Base-by-base conservation (phyloP, 2,797 vertebrate genomes). In the Cheirogaleus major region DNA sequence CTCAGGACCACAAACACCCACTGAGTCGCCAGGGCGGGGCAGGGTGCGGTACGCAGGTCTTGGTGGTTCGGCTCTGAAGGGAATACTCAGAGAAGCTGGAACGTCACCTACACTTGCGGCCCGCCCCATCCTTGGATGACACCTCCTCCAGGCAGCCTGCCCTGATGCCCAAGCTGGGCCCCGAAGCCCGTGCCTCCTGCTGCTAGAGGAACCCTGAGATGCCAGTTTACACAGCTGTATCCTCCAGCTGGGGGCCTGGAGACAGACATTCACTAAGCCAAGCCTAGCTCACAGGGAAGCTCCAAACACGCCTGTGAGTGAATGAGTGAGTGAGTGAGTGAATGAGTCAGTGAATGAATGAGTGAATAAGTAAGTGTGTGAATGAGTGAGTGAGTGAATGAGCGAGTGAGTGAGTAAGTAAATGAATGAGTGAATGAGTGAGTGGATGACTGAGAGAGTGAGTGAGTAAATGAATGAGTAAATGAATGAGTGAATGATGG, bases 261-360 rank as follows among this genome's bases (percentile, higher is more conserved):
- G 48, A 25, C 75, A 38, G 30, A 17, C 0, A 9, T 23, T 12
- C 18, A 48, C 50, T 88, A 12, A 32, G 75, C 81, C 43, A 55
- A 50, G 45, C 27, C 45, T 2, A 9, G 69, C n/a, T 11, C 52
- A 10, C 38, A 45, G 35, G 20, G 23, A 20, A 5, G n/a, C 32
- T 27, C 35, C 30, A 30, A 41, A 59, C 0, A 3, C 0, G 0
- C 3, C n/a, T 1, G 2, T 0, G 25, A 17, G 50, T 11, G 48
- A 18, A 1, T 41, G 23, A 30, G 1, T 32, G 30, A 14, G 0
- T 63, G 61, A 63, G 6, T 63, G 30, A 15, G 0, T 32, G 30
- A n/a, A 2, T 1, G 61, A 63, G 6, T 32, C 0, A 23, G 13
- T 14, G 13, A 32, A 13, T 63, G 61, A 32, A 2, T 3, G 30